Conservation (phyloP, 2,797 vertebrate genomes). For the Molossus alvarezi region DNA sequence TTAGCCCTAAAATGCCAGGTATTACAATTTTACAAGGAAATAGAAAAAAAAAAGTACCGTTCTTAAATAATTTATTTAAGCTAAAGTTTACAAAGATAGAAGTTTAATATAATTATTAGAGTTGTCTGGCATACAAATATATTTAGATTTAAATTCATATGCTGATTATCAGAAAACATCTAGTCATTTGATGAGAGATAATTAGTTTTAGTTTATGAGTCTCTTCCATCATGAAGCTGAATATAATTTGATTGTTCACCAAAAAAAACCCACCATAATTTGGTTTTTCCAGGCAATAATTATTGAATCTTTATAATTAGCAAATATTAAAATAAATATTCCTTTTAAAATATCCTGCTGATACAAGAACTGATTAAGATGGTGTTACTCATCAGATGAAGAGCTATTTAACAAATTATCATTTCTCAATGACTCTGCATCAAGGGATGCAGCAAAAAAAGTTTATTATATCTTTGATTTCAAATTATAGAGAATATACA, state of each 20-base stretch:
- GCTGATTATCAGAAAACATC: conserved; percentile 51
- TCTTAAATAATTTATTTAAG: conserved; percentile 19
- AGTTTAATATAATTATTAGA: conserved; percentile 41
- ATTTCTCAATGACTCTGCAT: not conserved
- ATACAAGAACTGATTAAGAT: conserved; percentile 44
- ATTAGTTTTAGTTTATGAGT: conserved; percentile 67
- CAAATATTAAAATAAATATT: conserved; percentile 69
- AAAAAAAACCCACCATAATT: not conserved
- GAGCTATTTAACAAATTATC: conserved; percentile 49
- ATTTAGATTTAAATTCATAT: conserved; percentile 58
- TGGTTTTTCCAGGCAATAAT: conserved; percentile 52
- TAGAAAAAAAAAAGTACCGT: not conserved
- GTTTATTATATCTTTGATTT: not conserved
- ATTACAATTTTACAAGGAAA: not conserved
- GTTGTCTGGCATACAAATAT: not conserved
- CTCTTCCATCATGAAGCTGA: conserved; percentile 43
- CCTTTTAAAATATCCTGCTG: conserved; percentile 30
- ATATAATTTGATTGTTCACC: conserved; percentile 72
- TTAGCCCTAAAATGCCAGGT: not conserved
- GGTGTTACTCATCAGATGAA: conserved; percentile 14
- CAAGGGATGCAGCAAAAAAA: conserved; percentile 19
- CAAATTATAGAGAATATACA: not conserved
- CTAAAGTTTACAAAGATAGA: conserved; percentile 45
- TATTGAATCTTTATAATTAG: conserved; percentile 63
- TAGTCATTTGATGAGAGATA: conserved; percentile 72